Base-by-base conservation (phyloP, 2,888 invertebrate species). In the Belgica antarctica region DNA sequence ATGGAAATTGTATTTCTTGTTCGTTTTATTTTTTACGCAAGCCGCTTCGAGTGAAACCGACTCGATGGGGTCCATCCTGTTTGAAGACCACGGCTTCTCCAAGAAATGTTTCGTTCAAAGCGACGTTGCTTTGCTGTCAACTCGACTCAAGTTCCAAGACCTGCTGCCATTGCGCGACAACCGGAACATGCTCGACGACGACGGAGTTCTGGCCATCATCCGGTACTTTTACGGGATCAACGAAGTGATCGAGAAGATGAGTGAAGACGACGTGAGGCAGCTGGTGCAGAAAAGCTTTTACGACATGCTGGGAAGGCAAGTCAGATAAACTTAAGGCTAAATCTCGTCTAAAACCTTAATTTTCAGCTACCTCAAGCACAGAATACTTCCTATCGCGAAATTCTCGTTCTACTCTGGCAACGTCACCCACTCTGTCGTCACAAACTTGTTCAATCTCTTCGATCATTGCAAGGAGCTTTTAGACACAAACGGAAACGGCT, bases 401-500 rank as follows among this genome's bases (percentile, higher is more conserved):
- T 75, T 75, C 2, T 80, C 80, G 2, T 80, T 73, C 71, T 80
- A 80, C 57, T 77, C 77, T 1, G 80, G 80, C 0, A 72, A 76
- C 1, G 71, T 78, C 0, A 75, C 76, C 7, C 71, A 77, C 0
- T 74, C 72, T 70, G 75, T 76, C 0, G 74, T 76, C 15, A 71
- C 76, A 70, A 76, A 76, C 36, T 70, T 80, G 36, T 71, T 74
- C 15, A 72, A 72, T 1, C 72, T 80, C 0, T 76, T 75, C 70
- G 73, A 74, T 1, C 75, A 78, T 71, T 77, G 77, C 34, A 77
- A 75, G 71, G 27, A 70, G 1, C 73, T 74, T 24, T 74, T 79
- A 8, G 80, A 80, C 71, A 80, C 80, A 1, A 77, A 80, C 71
- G 80, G 80, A 12, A 79, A 79, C 71, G 78, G 77, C 8, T 80